Evolutionary conservation across 2,113 vertebrate species (phyloP).

Genomic region (Balaeniceps rex): DNA sequence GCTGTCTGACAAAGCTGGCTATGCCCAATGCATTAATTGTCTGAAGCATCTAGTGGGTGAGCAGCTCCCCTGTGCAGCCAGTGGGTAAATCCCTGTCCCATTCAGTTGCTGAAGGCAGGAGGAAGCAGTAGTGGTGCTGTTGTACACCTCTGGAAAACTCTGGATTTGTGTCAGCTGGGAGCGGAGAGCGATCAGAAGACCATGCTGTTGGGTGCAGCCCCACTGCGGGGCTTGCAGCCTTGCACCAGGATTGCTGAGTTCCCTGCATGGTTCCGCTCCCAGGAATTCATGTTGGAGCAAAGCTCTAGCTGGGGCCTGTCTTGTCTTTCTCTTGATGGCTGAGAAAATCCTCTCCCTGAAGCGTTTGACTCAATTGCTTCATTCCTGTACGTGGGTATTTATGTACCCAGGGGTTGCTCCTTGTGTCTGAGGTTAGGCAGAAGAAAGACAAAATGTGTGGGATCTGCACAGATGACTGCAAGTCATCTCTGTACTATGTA

Average conservation of each 20-base stretch:
- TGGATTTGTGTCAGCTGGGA: background rate
- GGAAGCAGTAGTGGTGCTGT: background rate
- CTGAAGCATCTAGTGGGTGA: background rate
- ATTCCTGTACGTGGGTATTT: background rate
- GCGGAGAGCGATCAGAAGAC: background rate
- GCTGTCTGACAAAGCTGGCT: background rate
- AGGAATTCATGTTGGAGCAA: background rate
- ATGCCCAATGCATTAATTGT: accelerated
- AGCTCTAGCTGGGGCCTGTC: background rate
- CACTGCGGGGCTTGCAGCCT: background rate
- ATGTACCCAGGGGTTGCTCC: background rate
- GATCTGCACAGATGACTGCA: background rate
- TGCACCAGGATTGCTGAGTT: background rate
- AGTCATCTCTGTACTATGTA: too few relatives aligned
- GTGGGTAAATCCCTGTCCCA: background rate
- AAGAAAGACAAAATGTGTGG: background rate
- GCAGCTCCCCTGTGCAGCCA: background rate
- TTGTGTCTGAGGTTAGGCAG: background rate
- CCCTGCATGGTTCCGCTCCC: background rate
- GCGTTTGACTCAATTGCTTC: background rate
- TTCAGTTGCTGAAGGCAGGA: background rate
- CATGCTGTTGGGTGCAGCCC: background rate
- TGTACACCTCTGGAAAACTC: background rate
- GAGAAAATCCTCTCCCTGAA: background rate
- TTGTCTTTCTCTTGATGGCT: background rate